A percentile compares a stretch with the other conserved stretches of the same genome.
Evolutionary conservation across 2,113 vertebrate genomes (phyloP).

Genomic region (Globicephala melas): DNA sequence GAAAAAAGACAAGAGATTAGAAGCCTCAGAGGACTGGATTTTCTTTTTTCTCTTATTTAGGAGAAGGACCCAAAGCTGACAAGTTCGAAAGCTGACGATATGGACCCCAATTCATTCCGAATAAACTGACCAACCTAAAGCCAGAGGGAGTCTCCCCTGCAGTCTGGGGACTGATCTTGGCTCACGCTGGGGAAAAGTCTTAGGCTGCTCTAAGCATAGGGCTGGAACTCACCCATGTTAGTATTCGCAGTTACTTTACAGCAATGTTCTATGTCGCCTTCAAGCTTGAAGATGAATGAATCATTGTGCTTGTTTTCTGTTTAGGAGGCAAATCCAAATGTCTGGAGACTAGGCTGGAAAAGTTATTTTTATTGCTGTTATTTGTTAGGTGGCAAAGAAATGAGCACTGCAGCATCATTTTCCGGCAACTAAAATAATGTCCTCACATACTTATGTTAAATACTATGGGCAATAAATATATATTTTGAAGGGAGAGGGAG

Average conservation of each 20-base stretch:
- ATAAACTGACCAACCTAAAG: conserved; percentile 28
- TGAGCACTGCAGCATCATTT: background rate
- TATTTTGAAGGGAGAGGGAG: background rate
- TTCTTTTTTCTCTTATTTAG: background rate
- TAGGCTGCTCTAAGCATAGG: background rate
- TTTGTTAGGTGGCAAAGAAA: background rate
- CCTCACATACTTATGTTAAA: background rate
- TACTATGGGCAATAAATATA: background rate
- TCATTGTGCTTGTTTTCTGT: conserved; percentile 26
- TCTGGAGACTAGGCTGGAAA: background rate
- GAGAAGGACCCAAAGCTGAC: conserved; percentile 45
- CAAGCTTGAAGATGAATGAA: conserved; percentile 15
- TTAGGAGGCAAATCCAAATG: conserved; percentile 32
- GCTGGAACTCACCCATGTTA: background rate
- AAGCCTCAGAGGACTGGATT: conserved; percentile 13
- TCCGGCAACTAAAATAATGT: background rate
- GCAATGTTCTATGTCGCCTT: background rate
- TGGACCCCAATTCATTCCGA: background rate
- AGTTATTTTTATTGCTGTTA: background rate
- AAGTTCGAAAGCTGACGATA: conserved; percentile 33
- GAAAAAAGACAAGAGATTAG: conserved; percentile 68
- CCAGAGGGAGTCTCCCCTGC: background rate
- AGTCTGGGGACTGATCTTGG: background rate
- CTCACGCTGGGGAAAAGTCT: background rate
- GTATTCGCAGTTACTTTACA: background rate